phyloP scores from a whole-genome alignment of 2,888 invertebrate genomes.

The Philhelius pedissequus region DNA sequence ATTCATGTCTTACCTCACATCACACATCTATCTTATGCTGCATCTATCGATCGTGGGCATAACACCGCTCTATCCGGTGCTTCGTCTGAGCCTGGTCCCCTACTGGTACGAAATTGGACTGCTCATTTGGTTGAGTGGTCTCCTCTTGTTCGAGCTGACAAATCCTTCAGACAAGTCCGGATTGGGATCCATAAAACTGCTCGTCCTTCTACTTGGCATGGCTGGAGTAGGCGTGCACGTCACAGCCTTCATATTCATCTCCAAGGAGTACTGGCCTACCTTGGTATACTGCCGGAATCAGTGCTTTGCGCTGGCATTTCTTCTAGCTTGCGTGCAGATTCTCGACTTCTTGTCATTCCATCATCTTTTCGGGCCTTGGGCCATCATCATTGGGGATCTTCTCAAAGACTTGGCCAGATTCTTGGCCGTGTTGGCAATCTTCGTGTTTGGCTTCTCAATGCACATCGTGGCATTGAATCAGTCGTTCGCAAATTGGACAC shows the following conservation, averaged over 20 bases:
- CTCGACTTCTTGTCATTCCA: constrained; percentile 99
- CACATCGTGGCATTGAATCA: constrained; percentile 97
- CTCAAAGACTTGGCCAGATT: constrained; percentile 97
- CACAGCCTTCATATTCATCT: constrained; percentile 86
- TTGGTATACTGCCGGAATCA: constrained; percentile 97
- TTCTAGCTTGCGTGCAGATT: constrained; percentile 98
- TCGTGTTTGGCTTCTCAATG: constrained; percentile 99
- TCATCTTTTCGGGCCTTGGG: constrained; percentile 99
- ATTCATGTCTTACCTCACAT: constrained; percentile 99
- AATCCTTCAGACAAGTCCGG: constrained; percentile 99
- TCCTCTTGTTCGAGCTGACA: constrained; percentile 96
- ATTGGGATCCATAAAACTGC: constrained; percentile 95
- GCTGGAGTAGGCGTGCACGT: constrained; percentile 95
- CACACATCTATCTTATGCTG: constrained; percentile 98
- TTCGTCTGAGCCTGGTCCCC: constrained; percentile 88
- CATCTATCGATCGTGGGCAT: constrained; percentile 94
- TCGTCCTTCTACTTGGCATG: constrained; percentile 91
- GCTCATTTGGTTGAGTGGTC: constrained; percentile 95
- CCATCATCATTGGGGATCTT: constrained; percentile 98
- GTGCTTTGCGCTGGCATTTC: constrained; percentile 95
- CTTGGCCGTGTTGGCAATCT: constrained; percentile 97
- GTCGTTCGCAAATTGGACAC: constrained; percentile 87
- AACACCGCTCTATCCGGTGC: constrained; percentile 91
- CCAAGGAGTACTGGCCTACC: constrained; percentile 88
- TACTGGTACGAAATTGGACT: constrained; percentile 98